Percentiles rank a stretch among this genome's conserved stretches.
These are phyloP conservation scores for Zygogramma bicolorata DNA, from an alignment of 2,888 invertebrate genomes.

Conservation along the genomic window DNA sequence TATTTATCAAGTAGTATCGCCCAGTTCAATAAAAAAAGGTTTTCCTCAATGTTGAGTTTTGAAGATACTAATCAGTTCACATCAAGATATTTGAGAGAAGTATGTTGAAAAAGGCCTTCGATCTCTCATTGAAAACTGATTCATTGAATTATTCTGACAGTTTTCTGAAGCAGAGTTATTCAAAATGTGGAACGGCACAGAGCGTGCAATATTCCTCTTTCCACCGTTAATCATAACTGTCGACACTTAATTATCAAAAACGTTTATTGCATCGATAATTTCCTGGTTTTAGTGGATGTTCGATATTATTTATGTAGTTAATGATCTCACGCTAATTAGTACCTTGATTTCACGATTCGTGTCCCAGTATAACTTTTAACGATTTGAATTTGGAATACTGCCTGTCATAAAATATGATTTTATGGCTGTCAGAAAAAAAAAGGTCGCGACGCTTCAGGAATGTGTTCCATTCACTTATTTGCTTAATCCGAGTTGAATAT, in stretches of 20 bases:
- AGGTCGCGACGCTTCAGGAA: background rate
- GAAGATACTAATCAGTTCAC: too few relatives aligned
- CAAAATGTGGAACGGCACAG: background rate
- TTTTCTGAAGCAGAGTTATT: too few relatives aligned
- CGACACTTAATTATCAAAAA: background rate
- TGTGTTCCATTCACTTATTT: background rate
- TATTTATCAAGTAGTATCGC: too few relatives aligned
- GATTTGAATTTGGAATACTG: background rate
- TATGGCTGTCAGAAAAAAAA: background rate
- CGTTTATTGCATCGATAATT: background rate
- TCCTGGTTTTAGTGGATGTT: background rate
- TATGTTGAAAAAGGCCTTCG: too few relatives aligned
- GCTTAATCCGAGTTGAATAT: background rate
- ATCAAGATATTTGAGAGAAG: too few relatives aligned
- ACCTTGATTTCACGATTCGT: background rate
- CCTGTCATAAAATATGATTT: constrained; percentile 2
- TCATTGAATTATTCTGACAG: too few relatives aligned
- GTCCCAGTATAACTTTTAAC: background rate
- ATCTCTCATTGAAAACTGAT: too few relatives aligned
- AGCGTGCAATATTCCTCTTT: background rate
- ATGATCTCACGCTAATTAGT: background rate
- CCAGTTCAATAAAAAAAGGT: too few relatives aligned
- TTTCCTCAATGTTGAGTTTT: too few relatives aligned
- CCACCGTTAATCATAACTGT: background rate
- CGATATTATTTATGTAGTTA: background rate